phyloP scores from a whole-genome alignment of 2,888 invertebrate genomes.

The Callyntrura sp. region DNA sequence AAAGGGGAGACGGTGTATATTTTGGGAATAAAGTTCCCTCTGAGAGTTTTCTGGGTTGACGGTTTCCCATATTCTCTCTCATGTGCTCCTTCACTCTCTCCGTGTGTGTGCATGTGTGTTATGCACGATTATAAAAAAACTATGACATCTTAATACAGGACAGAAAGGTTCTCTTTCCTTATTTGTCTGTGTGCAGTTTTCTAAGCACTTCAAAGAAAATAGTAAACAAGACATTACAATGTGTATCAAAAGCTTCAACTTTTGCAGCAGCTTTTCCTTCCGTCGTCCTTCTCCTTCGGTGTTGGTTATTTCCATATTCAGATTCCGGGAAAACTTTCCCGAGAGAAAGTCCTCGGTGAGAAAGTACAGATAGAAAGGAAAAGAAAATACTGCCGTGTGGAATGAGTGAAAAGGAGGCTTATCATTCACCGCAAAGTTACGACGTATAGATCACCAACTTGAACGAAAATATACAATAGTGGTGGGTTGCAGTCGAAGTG shows the following conservation, averaged over 20 bases:
- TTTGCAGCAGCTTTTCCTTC: not conserved
- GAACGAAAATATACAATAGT: not conserved
- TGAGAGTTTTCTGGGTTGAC: slow-evolving; percentile 62
- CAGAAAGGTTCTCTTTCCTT: not conserved
- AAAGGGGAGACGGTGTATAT: slow-evolving; percentile 52
- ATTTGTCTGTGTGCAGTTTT: not conserved
- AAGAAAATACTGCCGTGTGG: slow-evolving; percentile 1
- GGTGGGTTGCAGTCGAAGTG: too few relatives aligned
- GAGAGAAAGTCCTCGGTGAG: slow-evolving; percentile 25
- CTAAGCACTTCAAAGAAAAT: not conserved
- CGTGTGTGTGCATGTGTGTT: not conserved
- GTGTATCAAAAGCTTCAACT: not conserved
- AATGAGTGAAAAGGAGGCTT: slow-evolving; percentile 48
- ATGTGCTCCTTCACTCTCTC: not conserved
- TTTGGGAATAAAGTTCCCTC: slow-evolving; percentile 67
- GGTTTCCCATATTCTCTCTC: slow-evolving; percentile 39
- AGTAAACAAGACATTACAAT: slow-evolving; percentile 4
- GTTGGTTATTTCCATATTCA: slow-evolving; percentile 36
- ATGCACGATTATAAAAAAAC: not conserved
- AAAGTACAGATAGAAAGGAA: slow-evolving; percentile 32
- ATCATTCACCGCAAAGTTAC: slow-evolving; percentile 30
- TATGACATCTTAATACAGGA: slow-evolving; percentile 6
- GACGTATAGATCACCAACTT: slow-evolving; percentile 14
- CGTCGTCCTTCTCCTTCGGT: not conserved
- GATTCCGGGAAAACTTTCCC: slow-evolving; percentile 16